phyloP scores from a whole-genome alignment of 37 sponge, comb jelly and placozoan genomes.

The Agelas oroides region DNA sequence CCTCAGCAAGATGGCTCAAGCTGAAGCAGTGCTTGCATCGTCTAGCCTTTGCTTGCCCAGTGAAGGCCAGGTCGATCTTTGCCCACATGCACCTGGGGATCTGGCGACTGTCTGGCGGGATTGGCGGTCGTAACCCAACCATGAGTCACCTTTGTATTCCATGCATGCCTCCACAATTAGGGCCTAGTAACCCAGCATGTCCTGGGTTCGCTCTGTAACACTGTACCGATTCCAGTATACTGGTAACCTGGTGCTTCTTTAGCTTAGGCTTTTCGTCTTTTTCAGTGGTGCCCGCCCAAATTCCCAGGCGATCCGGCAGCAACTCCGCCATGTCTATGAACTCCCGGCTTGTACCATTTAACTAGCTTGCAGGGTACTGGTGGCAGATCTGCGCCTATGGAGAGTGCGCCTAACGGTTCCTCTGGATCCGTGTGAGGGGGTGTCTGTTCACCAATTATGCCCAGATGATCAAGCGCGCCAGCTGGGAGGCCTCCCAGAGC shows the following conservation, averaged over 20 bases:
- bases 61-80: conserved; percentile 24
- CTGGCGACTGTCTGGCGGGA: conserved; percentile 7
- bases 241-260: conserved; percentile 2
- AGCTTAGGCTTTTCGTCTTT: background rate
- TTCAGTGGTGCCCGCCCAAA: background rate
- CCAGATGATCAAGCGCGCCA: no score
- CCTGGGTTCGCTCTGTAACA: background rate
- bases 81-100: background rate
- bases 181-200: background rate
- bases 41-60: conserved; percentile 4
- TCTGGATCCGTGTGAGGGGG: no score
- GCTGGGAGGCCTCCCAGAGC: no score
- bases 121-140: conserved; percentile 16
- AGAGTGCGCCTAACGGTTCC: background rate
- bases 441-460: no score
- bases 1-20: background rate
- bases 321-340: conserved; percentile 25
- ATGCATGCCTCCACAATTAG: conserved; percentile 9
- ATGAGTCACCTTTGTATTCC: conserved; percentile 6
- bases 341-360: conserved; percentile 7
- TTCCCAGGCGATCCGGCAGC: background rate
- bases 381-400: no score
- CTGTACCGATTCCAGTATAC: conserved; percentile 1
- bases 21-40: conserved; percentile 42
- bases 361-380: conserved; percentile 21